Conservation (phyloP, 1,140 invertebrate genomes). For the Pemphigus obesinymphae region DNA sequence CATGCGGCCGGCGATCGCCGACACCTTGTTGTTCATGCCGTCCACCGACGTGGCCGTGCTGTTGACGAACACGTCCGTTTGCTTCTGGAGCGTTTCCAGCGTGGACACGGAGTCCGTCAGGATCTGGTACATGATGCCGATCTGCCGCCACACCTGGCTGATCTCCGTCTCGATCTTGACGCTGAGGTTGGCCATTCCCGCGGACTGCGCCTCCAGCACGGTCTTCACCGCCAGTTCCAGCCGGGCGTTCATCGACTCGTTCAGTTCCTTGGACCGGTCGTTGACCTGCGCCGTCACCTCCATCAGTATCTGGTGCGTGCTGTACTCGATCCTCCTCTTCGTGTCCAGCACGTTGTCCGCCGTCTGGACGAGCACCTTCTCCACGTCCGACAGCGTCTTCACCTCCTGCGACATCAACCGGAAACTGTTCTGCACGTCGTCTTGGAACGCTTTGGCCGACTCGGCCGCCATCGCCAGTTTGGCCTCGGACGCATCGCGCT, state of each 20-base stretch:
- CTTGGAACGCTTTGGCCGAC: not conserved
- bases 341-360: conserved; percentile 79
- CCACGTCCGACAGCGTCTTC: conserved; percentile 62
- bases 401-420: conserved; percentile 45
- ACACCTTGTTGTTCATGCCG: conserved; percentile 73
- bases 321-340: conserved; percentile 77
- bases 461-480: not conserved
- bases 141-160: conserved; percentile 57
- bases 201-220: conserved; percentile 69
- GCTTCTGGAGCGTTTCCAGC: conserved; percentile 69
- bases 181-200: conserved; percentile 68
- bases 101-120: conserved; percentile 69
- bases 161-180: conserved; percentile 75
- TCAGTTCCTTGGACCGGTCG: conserved; percentile 61
- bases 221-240: conserved; percentile 65
- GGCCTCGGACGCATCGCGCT: not conserved
- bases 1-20: conserved; percentile 72
- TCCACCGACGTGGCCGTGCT: conserved; percentile 75
- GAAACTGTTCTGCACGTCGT: conserved; percentile 51
- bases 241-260: conserved; percentile 62
- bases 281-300: conserved; percentile 69
- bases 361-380: conserved; percentile 74
- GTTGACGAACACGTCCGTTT: conserved; percentile 75
- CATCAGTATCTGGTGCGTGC: conserved; percentile 76
- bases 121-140: conserved; percentile 73